A percentile compares a stretch with the other conserved stretches of the same genome.
Conservation (phyloP, 1,140 invertebrate species). For the Globodera rostochiensis region DNA sequence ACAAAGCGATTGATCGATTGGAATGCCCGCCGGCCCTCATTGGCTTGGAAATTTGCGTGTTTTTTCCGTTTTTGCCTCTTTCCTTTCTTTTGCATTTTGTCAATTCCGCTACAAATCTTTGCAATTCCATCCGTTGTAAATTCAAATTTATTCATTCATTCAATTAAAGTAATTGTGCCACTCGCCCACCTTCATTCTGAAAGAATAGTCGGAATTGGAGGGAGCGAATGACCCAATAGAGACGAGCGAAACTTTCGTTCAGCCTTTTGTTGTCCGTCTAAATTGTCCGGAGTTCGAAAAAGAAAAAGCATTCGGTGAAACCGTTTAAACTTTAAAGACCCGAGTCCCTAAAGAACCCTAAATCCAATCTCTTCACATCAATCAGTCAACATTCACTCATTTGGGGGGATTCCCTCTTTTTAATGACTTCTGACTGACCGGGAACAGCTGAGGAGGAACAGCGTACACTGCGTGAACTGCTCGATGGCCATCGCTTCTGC, state of each 20-base stretch:
- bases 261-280: conserved; percentile 11
- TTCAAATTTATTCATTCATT: neutral
- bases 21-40: too few relatives aligned
- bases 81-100: conserved; percentile 9
- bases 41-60: neutral
- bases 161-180: neutral
- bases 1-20: too few relatives aligned
- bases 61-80: conserved; percentile 18
- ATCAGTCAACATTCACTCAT: too few relatives aligned
- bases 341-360: too few relatives aligned
- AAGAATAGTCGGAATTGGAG: conserved; percentile 29
- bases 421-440: neutral
- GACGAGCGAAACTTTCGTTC: conserved; percentile 10
- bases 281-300: neutral
- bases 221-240: conserved; percentile 24
- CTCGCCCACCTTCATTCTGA: conserved; percentile 21
- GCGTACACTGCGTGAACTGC: conserved; percentile 9
- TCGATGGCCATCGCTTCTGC: conserved; percentile 13
- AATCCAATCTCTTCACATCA: too few relatives aligned
- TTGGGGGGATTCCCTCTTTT: neutral
- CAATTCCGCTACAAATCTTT: conserved; percentile 23
- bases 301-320: neutral
- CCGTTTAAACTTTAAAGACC: too few relatives aligned
- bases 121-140: neutral
- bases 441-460: conserved; percentile 11